These are phyloP conservation scores for Peribatodes rhomboidaria DNA, from an alignment of 2,888 invertebrate species.

Conservation along the genomic window DNA sequence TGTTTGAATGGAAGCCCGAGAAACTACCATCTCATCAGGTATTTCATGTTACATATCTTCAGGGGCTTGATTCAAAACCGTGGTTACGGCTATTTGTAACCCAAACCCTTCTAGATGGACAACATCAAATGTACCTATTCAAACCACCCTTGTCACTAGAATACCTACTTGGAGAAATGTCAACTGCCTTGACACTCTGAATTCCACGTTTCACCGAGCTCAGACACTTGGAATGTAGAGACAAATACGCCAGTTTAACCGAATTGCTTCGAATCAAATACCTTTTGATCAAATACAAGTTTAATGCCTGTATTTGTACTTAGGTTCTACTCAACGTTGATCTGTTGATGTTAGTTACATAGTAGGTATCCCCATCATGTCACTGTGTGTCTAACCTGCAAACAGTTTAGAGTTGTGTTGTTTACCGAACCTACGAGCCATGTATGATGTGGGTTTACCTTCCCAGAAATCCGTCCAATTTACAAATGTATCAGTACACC, in stretches of 20 bases:
- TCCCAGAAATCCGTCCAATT: slow-evolving; percentile 17
- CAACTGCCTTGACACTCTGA: slow-evolving; percentile 58
- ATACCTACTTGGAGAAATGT: slow-evolving; percentile 52
- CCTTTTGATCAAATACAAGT: slow-evolving; percentile 53
- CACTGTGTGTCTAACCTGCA: slow-evolving; percentile 1
- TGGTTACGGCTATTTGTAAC: slow-evolving; percentile 30
- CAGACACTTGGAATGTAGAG: slow-evolving; percentile 57
- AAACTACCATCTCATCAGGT: slow-evolving; percentile 1
- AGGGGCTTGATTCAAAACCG: slow-evolving; percentile 17
- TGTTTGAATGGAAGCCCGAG: slow-evolving; percentile 8
- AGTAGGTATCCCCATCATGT: slow-evolving; percentile 7
- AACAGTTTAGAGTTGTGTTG: slow-evolving; percentile 11
- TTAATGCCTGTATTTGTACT: slow-evolving; percentile 33
- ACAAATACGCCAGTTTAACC: slow-evolving; percentile 56
- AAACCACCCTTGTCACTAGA: slow-evolving; percentile 53
- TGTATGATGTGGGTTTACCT: slow-evolving; percentile 3
- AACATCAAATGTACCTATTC: slow-evolving; percentile 44
- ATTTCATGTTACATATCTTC: slow-evolving; percentile 25
- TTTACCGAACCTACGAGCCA: slow-evolving; percentile 7
- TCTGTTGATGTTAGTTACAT: slow-evolving; percentile 12
- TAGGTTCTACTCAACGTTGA: slow-evolving; percentile 30
- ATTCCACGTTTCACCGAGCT: slow-evolving; percentile 60
- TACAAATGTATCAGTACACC: slow-evolving; percentile 4
- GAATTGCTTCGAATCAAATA: slow-evolving; percentile 59
- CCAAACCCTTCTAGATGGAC: slow-evolving; percentile 37